phyloP scores from a whole-genome alignment of 1,140 invertebrate genomes.

The Scaptomyza hsui region DNA sequence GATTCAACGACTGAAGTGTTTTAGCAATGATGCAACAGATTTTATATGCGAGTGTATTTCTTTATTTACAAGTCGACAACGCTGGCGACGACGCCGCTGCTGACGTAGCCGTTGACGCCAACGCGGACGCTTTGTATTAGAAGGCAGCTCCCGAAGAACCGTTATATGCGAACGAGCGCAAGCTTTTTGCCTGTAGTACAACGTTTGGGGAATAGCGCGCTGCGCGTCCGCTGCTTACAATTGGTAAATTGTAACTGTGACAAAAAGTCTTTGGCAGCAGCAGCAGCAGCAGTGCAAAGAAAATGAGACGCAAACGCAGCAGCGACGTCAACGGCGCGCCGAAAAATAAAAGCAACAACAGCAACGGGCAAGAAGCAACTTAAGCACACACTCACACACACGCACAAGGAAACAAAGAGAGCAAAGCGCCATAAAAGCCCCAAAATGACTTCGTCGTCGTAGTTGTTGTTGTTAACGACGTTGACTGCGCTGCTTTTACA shows the following conservation, averaged over 20 bases:
- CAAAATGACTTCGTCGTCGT: slow-evolving; percentile 59
- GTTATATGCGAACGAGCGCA: slow-evolving; percentile 53
- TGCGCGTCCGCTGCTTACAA: slow-evolving; percentile 73
- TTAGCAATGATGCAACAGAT: slow-evolving; percentile 84
- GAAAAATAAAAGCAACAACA: slow-evolving; percentile 39
- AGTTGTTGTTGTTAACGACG: not conserved
- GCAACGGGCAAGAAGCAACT: slow-evolving; percentile 34
- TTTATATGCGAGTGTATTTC: slow-evolving; percentile 80
- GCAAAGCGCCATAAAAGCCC: slow-evolving; percentile 59
- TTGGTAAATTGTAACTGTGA: slow-evolving; percentile 82
- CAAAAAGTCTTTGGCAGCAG: slow-evolving; percentile 79
- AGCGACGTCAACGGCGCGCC: slow-evolving; percentile 44
- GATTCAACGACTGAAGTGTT: slow-evolving; percentile 84
- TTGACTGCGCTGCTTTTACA: slow-evolving; percentile 61
- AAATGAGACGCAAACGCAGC: slow-evolving; percentile 63
- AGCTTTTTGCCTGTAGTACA: slow-evolving; percentile 31
- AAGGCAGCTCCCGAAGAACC: slow-evolving; percentile 79
- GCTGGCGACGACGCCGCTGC: slow-evolving; percentile 29
- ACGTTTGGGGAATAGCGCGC: slow-evolving; percentile 26
- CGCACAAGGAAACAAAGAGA: slow-evolving; percentile 39
- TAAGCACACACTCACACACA: slow-evolving; percentile 16
- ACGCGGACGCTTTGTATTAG: slow-evolving; percentile 58
- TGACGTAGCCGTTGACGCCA: slow-evolving; percentile 23
- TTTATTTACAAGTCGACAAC: slow-evolving; percentile 64
- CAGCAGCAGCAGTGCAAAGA: slow-evolving; percentile 51